phyloP scores from a whole-genome alignment of 2,888 invertebrate species.

The Laothoe populi region DNA sequence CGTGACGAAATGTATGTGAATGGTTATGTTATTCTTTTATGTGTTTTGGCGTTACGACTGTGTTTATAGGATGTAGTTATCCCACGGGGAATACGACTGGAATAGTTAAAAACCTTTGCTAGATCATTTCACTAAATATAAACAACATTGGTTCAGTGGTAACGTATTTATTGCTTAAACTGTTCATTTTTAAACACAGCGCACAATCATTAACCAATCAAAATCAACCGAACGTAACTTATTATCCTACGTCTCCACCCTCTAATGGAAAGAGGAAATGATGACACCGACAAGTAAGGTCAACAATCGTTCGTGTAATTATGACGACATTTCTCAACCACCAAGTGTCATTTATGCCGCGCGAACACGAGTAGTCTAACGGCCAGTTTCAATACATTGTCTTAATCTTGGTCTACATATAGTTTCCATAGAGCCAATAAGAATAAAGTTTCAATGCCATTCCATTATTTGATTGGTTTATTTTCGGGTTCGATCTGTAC shows the following conservation, averaged over 20 bases:
- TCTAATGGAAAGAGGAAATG: slow-evolving; percentile 17
- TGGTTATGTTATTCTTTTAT: not conserved
- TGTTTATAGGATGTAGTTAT: not conserved
- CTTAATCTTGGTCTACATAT: too few species aligned
- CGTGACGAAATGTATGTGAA: slow-evolving; percentile 41
- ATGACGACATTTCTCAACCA: not conserved
- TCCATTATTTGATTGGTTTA: too few species aligned
- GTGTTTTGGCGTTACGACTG: not conserved
- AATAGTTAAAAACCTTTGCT: not conserved
- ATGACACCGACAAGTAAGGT: slow-evolving; percentile 12
- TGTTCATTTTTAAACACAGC: too few species aligned
- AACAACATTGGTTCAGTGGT: not conserved
- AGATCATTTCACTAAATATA: not conserved
- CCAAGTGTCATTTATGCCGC: not conserved
- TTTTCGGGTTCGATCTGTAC: too few species aligned
- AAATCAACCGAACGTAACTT: too few species aligned
- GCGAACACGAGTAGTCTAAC: not conserved
- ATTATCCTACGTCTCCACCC: slow-evolving; percentile 2
- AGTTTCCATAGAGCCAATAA: too few species aligned
- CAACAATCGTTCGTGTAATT: not conserved
- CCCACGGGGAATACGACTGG: not conserved
- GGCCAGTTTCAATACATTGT: too few species aligned
- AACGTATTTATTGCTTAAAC: too few species aligned
- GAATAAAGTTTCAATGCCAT: too few species aligned
- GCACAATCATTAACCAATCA: too few species aligned